Conservation (phyloP, 1,140 invertebrate genomes). For the Calliopsis andreniformis region DNA sequence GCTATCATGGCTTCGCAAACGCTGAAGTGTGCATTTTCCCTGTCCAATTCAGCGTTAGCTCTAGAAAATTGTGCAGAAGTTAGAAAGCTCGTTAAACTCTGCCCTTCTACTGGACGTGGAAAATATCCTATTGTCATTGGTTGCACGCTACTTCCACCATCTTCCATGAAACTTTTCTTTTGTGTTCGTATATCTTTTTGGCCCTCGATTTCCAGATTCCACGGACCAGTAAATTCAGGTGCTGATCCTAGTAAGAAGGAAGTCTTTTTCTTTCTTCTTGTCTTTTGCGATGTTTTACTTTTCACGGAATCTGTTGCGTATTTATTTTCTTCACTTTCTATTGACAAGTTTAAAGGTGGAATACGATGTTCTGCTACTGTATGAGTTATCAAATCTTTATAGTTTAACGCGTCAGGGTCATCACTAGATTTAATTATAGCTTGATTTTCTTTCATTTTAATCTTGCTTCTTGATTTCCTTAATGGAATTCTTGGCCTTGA, state of each 20-base stretch:
- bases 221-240: constrained; percentile 70
- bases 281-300: constrained; percentile 33
- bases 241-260: constrained; percentile 68
- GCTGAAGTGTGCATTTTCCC: constrained; percentile 93
- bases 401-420: constrained; percentile 61
- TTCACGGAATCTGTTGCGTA: constrained; percentile 4
- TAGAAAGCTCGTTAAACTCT: constrained; percentile 88
- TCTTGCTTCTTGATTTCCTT: constrained; percentile 53
- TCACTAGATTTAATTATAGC: constrained; percentile 37
- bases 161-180: constrained; percentile 86
- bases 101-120: constrained; percentile 86
- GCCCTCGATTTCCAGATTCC: constrained; percentile 76
- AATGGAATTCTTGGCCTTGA: constrained; percentile 42
- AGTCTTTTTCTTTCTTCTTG: constrained; percentile 56
- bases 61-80: constrained; percentile 87
- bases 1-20: constrained; percentile 93
- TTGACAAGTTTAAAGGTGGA: constrained; percentile 7
- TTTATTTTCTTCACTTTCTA: not conserved
- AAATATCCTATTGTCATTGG: constrained; percentile 84
- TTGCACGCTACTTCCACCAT: constrained; percentile 82
- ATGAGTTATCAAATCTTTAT: constrained; percentile 48
- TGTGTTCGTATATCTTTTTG: constrained; percentile 82
- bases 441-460: constrained; percentile 41
- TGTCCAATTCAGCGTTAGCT: constrained; percentile 89
- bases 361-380: constrained; percentile 34